phyloP scores from a whole-genome alignment of 2,888 invertebrate genomes.

The Apamea crenata region DNA sequence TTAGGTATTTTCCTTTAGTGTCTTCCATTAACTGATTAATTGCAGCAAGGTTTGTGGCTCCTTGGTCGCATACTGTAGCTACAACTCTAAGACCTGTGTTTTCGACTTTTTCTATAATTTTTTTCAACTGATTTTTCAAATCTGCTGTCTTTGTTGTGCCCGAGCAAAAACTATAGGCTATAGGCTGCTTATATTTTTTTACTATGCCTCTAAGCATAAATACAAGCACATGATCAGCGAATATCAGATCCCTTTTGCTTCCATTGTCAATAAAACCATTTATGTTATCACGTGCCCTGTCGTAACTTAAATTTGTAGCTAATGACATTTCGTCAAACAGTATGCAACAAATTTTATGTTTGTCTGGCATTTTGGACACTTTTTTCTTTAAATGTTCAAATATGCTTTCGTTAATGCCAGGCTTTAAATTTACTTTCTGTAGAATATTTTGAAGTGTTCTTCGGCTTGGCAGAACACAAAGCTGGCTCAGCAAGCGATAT shows the following conservation, averaged over 20 bases:
- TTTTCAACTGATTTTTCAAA: conserved; percentile 3
- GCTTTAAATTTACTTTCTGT: too few species aligned
- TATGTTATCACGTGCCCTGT: background rate
- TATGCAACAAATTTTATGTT: too few species aligned
- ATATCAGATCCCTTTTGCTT: background rate
- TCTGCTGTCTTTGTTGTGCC: conserved; percentile 11
- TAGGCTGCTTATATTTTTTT: conserved; percentile 38
- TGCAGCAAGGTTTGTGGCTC: conserved; percentile 21
- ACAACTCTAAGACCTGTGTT: background rate
- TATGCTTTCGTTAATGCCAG: too few species aligned
- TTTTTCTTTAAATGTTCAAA: too few species aligned
- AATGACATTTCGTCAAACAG: too few species aligned
- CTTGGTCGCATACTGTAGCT: background rate
- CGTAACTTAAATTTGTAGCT: background rate
- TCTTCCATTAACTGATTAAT: conserved; percentile 10
- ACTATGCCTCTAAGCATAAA: conserved; percentile 20
- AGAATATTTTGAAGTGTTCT: too few species aligned
- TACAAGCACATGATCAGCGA: conserved; percentile 6
- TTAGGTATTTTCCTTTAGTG: conserved; percentile 1
- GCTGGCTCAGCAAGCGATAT: too few species aligned
- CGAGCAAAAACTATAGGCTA: conserved; percentile 23
- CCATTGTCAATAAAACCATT: conserved; percentile 5
- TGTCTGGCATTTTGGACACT: too few species aligned
- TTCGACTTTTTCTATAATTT: conserved; percentile 1
- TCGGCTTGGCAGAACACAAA: too few species aligned